phyloP scores from a whole-genome alignment of 2,113 vertebrate genomes.

The Microtus oregoni region DNA sequence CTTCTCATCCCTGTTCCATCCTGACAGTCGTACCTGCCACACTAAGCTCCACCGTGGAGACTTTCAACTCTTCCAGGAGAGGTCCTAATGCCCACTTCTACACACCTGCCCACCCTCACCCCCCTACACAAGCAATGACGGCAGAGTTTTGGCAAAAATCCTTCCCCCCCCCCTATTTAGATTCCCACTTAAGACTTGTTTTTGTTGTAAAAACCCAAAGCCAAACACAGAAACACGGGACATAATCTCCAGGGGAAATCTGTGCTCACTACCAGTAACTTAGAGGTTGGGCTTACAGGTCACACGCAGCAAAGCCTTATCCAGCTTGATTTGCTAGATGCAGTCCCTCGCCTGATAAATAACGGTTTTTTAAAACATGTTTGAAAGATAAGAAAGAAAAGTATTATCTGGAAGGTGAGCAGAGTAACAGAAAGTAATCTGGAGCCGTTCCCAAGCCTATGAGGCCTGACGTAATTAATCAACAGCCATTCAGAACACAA shows the following conservation, averaged over 20 bases:
- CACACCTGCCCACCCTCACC: neutral
- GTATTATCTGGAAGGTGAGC: slow-evolving; percentile 65
- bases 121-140: neutral
- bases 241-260: neutral
- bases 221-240: slow-evolving; percentile 28
- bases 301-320: neutral
- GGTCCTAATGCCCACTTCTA: neutral
- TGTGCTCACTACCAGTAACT: neutral
- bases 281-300: slow-evolving; percentile 39
- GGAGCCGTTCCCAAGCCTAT: slow-evolving; percentile 45
- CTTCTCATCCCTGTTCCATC: slow-evolving; percentile 1
- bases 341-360: slow-evolving; percentile 23
- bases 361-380: slow-evolving; percentile 50
- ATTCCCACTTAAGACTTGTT: neutral
- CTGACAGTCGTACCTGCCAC: neutral
- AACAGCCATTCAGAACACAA: slow-evolving; percentile 31
- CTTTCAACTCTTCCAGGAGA: neutral
- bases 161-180: neutral
- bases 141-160: slow-evolving; percentile 45
- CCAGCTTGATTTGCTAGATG: neutral
- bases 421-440: slow-evolving; percentile 59
- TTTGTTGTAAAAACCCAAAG: slow-evolving; percentile 14
- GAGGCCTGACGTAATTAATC: slow-evolving; percentile 58
- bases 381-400: slow-evolving; percentile 64
- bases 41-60: neutral